These are phyloP conservation scores for Natator depressus DNA, from an alignment of 2,113 vertebrate genomes.

Conservation along the genomic window DNA sequence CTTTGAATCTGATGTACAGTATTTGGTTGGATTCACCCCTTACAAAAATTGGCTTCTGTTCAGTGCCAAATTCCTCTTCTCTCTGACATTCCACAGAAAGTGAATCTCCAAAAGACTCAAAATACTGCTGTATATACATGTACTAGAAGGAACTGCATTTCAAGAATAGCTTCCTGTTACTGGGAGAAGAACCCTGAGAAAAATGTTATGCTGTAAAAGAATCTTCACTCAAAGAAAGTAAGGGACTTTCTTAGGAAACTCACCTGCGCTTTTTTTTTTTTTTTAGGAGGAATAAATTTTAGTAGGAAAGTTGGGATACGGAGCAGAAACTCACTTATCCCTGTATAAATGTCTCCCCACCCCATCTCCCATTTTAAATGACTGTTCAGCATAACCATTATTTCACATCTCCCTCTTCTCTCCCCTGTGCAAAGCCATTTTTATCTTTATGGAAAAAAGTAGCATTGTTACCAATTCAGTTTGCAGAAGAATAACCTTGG, in stretches of 20 bases:
- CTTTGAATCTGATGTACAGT: neutral
- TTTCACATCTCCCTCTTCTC: neutral
- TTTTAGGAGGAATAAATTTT: neutral
- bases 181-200: neutral
- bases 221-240: neutral
- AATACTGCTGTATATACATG: neutral
- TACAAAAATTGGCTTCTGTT: neutral
- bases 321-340: neutral
- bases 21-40: neutral
- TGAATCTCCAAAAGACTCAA: neutral
- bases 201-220: rapidly evolving
- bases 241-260: neutral
- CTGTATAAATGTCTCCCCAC: neutral
- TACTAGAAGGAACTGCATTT: neutral
- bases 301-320: neutral
- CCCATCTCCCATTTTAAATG: neutral
- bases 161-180: neutral
- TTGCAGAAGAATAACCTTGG: neutral
- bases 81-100: neutral
- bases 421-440: neutral
- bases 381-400: neutral
- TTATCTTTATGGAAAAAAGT: neutral
- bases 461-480: neutral
- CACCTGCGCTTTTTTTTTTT: neutral
- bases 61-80: neutral